Evolutionary conservation across 2,797 vertebrate genomes (phyloP), one percentile per base, ranked within the genome.

Genomic region (Gadopsis marmoratus): DNA sequence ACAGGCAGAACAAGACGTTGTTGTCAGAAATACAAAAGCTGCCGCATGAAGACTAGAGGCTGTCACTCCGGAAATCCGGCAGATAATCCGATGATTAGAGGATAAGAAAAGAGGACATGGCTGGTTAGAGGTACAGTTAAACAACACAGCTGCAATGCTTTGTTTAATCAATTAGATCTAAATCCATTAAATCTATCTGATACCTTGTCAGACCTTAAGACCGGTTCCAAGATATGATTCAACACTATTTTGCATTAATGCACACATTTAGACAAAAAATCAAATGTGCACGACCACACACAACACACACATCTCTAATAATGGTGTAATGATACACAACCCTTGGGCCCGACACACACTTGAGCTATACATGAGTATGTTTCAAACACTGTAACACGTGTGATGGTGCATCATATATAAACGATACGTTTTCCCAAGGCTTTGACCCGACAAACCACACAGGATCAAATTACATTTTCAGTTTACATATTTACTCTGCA

Each of bases 71-170:
- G 87, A 86, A 85, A 88, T 78, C 86, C 14, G 2, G 2, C 45
- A 67, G 83, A 82, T 91, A 85, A 91, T 85, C 91, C 66, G 72
- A 45, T 45, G 81, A 89, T 92, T 87, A 87, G 58, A 60, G 69
- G 76, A 76, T 81, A 69, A 78, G 67, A 74, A 43, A 70, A 71
- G 60, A 79, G 51, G 82, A 60, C 74, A 51, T 37, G n/a, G 8
- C 47, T 33, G 69, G 63, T 81, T 64, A 56, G 60, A 59, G 12
- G 39, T 53, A 53, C 58, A 67, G 65, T 66, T 83, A 56, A 82
- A 82, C 61, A 21, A 33, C 48, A 17, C 55, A 31, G 43, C 77
- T 79, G 45, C 26, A 21, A 53, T 26, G 21, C 79, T 71, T 45
- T 65, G 72, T 79, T 85, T 80, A 83, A 89, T 89, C 76, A 85